Percentiles rank a stretch among this genome's conserved stretches.
These are phyloP conservation scores for Myiopsitta monachus DNA, from an alignment of 2,113 vertebrate species.

Conservation along the genomic window DNA sequence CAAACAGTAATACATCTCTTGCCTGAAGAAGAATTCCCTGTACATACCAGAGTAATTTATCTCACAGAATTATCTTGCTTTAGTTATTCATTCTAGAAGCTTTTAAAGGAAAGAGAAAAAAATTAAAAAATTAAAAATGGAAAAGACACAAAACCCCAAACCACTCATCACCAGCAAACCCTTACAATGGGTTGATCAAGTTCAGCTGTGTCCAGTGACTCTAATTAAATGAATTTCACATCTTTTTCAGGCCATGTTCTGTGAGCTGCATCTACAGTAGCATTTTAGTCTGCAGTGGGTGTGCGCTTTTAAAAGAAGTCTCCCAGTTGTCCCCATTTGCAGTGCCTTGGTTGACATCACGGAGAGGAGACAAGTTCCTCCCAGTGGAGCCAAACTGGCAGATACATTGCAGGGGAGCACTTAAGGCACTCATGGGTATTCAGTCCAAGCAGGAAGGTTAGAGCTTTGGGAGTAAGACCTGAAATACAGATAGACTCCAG, in stretches of 20 bases:
- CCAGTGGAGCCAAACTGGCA: background rate
- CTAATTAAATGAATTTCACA: background rate
- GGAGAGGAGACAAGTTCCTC: background rate
- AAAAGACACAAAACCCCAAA: background rate
- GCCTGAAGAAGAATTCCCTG: constrained; percentile 26
- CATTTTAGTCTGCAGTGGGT: background rate
- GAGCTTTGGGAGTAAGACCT: background rate
- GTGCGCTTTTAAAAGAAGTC: background rate
- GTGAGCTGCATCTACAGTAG: background rate
- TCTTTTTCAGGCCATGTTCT: background rate
- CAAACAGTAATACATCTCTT: constrained; percentile 31
- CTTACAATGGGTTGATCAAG: background rate
- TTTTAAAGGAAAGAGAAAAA: background rate
- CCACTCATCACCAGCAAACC: background rate
- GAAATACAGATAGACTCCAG: background rate
- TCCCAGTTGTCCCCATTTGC: background rate
- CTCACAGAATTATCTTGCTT: constrained; percentile 15
- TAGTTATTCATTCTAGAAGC: background rate
- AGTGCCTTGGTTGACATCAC: fast-evolving
- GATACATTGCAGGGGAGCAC: background rate
- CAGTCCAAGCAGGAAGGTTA: background rate
- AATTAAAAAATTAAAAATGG: background rate
- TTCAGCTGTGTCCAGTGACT: background rate
- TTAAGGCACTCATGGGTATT: background rate
- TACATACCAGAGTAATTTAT: background rate